Evolutionary conservation across 2,797 vertebrate genomes (phyloP), one percentile per base, ranked within the genome.

Genomic region (Scleropages formosus): DNA sequence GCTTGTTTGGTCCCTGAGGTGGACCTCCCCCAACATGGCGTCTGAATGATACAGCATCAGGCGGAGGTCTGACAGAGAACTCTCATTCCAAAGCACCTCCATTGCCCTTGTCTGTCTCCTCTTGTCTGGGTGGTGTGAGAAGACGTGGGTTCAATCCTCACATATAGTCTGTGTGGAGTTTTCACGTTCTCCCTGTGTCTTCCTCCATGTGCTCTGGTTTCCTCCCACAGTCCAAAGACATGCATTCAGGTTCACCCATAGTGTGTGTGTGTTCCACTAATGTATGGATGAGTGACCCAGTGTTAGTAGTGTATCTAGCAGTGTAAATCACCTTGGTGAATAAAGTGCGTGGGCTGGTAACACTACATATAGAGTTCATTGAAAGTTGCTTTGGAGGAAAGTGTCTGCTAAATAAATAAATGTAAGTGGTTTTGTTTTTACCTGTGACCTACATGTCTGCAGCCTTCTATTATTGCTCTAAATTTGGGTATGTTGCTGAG

Each of bases 401-500:
- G n/a, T n/a, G n/a, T n/a, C n/a, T n/a, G n/a, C n/a, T n/a, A n/a
- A n/a, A n/a, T n/a, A n/a, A n/a, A n/a, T n/a, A n/a, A n/a, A n/a
- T 26, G 56, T 73, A 72, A 66, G 70, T 53, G 70, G 71, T 73
- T 77, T 39, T 18, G 49, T 8, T 24, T 53, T 27, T 62, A 61
- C 31, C 51, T 66, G 70, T 77, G 62, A 77, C 76, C 69, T 10
- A 53, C 71, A 51, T 44, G 31, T 53, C 46, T 68, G 63, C 51
- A 56, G n/a, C n/a, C 64, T 66, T 75, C 47, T 53, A n/a, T 13
- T 6, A 31, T 49, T 6, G 67, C 49, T 68, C 68, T 51, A n/a
- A 49, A 46, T 49, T 27, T 22, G 3, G 13, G 18, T 26, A 44
- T 10, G 8, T 64, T 61, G 31, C 31, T 39, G 31, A 31, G 31